phyloP scores from a whole-genome alignment of 2,113 vertebrate genomes.

The Phaetusa simplex region DNA sequence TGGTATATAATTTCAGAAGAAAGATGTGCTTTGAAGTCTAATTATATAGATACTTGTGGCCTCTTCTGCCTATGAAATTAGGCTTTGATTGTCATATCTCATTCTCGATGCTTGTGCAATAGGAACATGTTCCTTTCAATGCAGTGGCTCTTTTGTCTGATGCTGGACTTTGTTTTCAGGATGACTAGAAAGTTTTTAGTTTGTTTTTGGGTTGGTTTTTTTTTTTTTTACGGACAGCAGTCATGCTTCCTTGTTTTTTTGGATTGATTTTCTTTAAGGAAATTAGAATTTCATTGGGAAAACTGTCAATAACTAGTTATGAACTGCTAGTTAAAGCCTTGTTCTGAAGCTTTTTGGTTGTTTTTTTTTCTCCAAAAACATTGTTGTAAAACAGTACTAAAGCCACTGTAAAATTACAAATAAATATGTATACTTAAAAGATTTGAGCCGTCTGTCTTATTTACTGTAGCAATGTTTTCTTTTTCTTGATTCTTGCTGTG shows the following conservation, averaged over 20 bases:
- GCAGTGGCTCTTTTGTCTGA: conserved; percentile 52
- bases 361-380: neutral
- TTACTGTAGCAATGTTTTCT: neutral
- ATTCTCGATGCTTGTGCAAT: conserved; percentile 66
- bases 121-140: conserved; percentile 53
- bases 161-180: conserved; percentile 51
- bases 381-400: conserved; percentile 40
- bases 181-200: neutral
- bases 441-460: conserved; percentile 5
- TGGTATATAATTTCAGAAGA: conserved; percentile 27
- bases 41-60: conserved; percentile 1
- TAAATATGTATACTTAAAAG: conserved; percentile 59
- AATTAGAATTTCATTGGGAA: conserved; percentile 9
- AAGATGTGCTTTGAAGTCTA: conserved; percentile 50
- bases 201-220: neutral
- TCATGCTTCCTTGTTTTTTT: neutral
- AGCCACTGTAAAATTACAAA: conserved; percentile 67
- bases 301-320: conserved; percentile 24
- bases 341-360: conserved; percentile 25
- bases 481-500: neutral
- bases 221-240: neutral
- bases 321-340: conserved; percentile 13
- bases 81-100: conserved; percentile 58
- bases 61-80: conserved; percentile 41
- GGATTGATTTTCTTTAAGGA: neutral